These are phyloP conservation scores for Leptopilina drosophilae DNA, from an alignment of 2,888 invertebrate genomes.

Conservation along the genomic window DNA sequence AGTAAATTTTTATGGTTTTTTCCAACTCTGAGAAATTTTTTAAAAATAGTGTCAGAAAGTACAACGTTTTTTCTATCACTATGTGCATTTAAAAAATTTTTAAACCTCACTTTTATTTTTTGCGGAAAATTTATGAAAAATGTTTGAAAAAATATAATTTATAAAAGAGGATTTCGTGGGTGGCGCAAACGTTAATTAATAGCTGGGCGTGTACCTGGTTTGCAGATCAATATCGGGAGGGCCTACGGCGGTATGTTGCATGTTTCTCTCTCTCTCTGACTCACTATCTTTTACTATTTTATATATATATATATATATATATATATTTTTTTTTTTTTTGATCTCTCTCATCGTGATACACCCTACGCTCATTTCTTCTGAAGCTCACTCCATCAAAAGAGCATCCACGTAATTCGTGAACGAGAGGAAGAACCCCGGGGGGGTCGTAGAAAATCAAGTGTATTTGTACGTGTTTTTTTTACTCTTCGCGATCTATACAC, in stretches of 20 bases:
- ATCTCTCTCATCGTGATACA: conserved; percentile 45
- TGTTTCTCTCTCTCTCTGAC: conserved; percentile 23
- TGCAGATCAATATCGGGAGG: conserved; percentile 68
- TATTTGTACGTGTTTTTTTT: conserved; percentile 28
- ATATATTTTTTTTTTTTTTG: conserved; percentile 35
- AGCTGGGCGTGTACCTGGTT: conserved; percentile 70
- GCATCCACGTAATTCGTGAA: conserved; percentile 47
- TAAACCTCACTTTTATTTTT: too few relatives aligned
- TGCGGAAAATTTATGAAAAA: too few relatives aligned
- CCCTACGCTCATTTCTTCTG: conserved; percentile 38
- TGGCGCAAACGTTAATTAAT: conserved; percentile 59
- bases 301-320: not conserved
- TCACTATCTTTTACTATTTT: conserved; percentile 14
- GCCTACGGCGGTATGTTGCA: conserved; percentile 59
- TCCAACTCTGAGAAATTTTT: too few relatives aligned
- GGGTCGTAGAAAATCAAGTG: conserved; percentile 39
- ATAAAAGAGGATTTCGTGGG: not conserved
- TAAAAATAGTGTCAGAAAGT: too few relatives aligned
- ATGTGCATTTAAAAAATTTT: too few relatives aligned
- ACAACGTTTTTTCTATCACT: too few relatives aligned
- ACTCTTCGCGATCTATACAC: conserved; percentile 36
- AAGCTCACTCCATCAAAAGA: conserved; percentile 43
- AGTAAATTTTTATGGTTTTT: too few relatives aligned
- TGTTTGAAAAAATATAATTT: too few relatives aligned
- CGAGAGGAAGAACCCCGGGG: conserved; percentile 5